phyloP scores from a whole-genome alignment of 2,113 vertebrate species.

The Tinamus guttatus region DNA sequence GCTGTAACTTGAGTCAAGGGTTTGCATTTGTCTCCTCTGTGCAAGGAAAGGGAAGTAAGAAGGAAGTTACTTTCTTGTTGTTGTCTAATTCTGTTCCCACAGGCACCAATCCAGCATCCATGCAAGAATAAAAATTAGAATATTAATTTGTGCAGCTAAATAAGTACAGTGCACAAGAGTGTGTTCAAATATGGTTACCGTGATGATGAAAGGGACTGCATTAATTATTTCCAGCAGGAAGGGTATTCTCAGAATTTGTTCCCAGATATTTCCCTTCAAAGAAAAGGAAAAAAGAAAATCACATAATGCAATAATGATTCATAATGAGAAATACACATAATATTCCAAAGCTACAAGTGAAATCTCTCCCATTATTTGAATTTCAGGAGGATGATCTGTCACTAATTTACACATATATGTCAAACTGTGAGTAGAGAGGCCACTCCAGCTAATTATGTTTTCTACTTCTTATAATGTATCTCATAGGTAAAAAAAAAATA shows the following conservation, averaged over 20 bases:
- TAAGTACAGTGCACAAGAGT: background rate
- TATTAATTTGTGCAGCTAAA: background rate
- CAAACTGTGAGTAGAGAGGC: background rate
- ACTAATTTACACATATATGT: background rate
- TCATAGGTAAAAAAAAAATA: background rate
- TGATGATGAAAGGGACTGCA: slow-evolving; percentile 88
- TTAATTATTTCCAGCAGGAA: slow-evolving; percentile 89
- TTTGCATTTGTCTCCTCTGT: background rate
- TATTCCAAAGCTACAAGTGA: background rate
- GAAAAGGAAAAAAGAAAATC: background rate
- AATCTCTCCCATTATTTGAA: background rate
- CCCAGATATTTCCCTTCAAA: slow-evolving; percentile 88
- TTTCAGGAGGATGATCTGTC: background rate
- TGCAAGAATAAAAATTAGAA: background rate
- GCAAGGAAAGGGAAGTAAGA: background rate
- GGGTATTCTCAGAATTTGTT: slow-evolving; percentile 85
- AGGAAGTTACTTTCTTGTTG: background rate
- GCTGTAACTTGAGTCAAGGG: background rate
- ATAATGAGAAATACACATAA: background rate
- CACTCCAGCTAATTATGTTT: background rate
- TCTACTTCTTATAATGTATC: background rate
- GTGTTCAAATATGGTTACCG: slow-evolving; percentile 73
- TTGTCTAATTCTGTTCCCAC: background rate
- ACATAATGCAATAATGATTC: background rate
- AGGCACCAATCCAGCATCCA: background rate